A percentile compares a stretch with the other conserved stretches of the same genome.
These are phyloP conservation scores for Chrysemys picta DNA, from an alignment of 2,113 vertebrate species.

Conservation along the genomic window DNA sequence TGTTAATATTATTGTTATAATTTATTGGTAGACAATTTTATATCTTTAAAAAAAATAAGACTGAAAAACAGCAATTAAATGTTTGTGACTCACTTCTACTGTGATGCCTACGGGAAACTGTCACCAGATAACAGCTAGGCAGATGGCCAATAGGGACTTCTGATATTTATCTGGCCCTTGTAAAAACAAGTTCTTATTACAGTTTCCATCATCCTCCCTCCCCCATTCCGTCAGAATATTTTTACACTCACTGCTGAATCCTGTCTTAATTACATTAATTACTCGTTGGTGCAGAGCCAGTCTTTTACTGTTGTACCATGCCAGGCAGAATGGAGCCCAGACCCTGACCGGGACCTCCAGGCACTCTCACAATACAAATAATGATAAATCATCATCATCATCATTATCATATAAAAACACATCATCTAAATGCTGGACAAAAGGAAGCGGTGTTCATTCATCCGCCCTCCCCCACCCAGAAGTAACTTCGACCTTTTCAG, in stretches of 20 bases:
- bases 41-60: background rate
- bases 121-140: conserved; percentile 38
- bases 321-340: conserved; percentile 53
- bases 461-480: background rate
- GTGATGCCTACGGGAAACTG: background rate
- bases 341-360: conserved; percentile 36
- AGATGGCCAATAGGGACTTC: conserved; percentile 46
- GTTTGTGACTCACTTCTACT: background rate
- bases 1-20: background rate
- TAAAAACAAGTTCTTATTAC: conserved; percentile 48
- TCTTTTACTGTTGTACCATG: conserved; percentile 51
- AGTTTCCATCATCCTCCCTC: conserved; percentile 38
- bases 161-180: conserved; percentile 64
- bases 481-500: conserved; percentile 71
- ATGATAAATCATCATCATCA: conserved; percentile 49
- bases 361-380: conserved; percentile 44
- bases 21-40: background rate
- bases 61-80: background rate
- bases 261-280: conserved; percentile 50
- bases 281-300: conserved; percentile 46
- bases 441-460: conserved; percentile 52
- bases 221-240: conserved; percentile 52
- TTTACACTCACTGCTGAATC: conserved; percentile 47
- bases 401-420: conserved; percentile 12
- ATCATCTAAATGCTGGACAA: conserved; percentile 62